These are phyloP conservation scores for Xanthorhoe designata DNA, from an alignment of 2,888 invertebrate species.

Conservation along the genomic window DNA sequence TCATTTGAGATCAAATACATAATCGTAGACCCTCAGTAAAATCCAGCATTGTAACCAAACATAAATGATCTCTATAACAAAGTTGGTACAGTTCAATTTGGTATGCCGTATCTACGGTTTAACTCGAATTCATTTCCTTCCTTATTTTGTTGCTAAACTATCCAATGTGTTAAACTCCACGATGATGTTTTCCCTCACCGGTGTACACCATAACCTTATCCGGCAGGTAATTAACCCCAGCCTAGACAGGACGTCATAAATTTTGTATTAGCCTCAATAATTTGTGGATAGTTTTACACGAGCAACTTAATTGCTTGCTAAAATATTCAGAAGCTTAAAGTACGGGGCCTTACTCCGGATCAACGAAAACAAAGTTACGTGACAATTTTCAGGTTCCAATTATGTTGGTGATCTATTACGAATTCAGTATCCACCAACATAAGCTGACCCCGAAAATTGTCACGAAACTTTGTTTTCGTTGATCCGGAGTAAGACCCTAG, in stretches of 20 bases:
- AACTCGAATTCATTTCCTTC: not conserved
- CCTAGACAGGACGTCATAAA: conserved; percentile 46
- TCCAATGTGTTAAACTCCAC: not conserved
- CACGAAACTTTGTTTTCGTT: too few species aligned
- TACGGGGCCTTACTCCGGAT: too few species aligned
- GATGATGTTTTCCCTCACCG: conserved; percentile 10
- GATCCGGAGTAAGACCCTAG: too few species aligned
- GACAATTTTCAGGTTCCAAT: too few species aligned
- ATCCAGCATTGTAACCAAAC: not conserved
- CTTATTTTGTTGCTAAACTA: not conserved
- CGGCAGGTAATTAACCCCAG: conserved; percentile 36
- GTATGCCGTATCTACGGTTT: not conserved
- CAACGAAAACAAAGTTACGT: too few species aligned
- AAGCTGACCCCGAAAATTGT: too few species aligned
- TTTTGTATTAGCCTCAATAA: conserved; percentile 57
- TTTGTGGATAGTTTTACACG: conserved; percentile 30
- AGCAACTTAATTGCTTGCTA: conserved; percentile 1
- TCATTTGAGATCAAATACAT: not conserved
- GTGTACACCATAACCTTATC: not conserved
- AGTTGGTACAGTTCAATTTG: not conserved
- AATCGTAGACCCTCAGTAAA: not conserved
- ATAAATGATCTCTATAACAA: not conserved
- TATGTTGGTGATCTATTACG: too few species aligned
- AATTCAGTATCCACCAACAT: too few species aligned
- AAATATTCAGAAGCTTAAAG: too few species aligned